phyloP scores from a whole-genome alignment of 2,888 invertebrate genomes.

The Osmoderma eremita region DNA sequence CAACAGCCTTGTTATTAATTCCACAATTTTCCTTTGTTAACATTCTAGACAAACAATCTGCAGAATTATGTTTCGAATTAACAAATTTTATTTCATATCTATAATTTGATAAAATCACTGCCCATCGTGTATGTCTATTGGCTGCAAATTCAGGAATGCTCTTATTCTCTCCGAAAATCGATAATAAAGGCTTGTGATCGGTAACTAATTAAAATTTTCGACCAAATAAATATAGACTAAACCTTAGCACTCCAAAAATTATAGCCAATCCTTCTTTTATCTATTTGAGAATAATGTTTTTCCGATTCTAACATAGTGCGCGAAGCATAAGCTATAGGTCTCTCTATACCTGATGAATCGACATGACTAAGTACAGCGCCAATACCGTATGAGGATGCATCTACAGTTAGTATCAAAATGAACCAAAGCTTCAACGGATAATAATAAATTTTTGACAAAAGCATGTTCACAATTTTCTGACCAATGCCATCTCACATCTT shows the following conservation, averaged over 20 bases:
- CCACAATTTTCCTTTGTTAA: too few species aligned
- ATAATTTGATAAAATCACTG: conserved; percentile 47
- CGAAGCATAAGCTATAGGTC: not conserved
- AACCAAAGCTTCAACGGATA: too few species aligned
- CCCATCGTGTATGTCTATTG: conserved; percentile 47
- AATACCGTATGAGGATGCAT: too few species aligned
- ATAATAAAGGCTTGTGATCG: conserved; percentile 45
- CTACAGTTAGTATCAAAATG: too few species aligned
- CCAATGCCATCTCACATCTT: too few species aligned
- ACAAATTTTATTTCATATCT: conserved; percentile 43
- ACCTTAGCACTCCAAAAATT: conserved; percentile 28
- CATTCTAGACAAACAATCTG: too few species aligned
- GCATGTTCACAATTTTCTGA: too few species aligned
- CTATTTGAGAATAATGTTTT: conserved; percentile 16
- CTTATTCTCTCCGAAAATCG: conserved; percentile 47
- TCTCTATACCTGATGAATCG: too few species aligned
- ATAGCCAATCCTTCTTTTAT: conserved; percentile 25
- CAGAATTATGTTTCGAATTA: not conserved
- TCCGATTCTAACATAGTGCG: not conserved
- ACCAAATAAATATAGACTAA: conserved; percentile 50
- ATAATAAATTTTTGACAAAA: too few species aligned
- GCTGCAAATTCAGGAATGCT: conserved; percentile 48
- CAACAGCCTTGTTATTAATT: too few species aligned
- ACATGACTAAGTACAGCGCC: too few species aligned
- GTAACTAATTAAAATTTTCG: conserved; percentile 46